These are phyloP conservation scores for Caenorhabditis doughertyi DNA, from an alignment of 2,888 invertebrate species.

Conservation along the genomic window DNA sequence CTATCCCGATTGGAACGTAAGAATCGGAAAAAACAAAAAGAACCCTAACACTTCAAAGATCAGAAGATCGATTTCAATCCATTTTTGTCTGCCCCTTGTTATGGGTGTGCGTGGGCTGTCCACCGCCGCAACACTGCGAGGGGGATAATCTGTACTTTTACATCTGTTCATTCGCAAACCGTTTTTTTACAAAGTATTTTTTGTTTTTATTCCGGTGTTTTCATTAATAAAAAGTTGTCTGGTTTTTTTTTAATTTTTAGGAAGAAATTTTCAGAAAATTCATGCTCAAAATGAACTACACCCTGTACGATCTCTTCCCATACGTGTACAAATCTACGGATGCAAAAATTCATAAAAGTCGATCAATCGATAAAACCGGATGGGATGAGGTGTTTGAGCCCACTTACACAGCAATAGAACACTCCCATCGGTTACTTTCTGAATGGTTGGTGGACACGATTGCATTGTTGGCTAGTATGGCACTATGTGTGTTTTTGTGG, in stretches of 20 bases:
- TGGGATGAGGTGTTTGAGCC: slow-evolving; percentile 64
- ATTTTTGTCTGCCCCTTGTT: neutral
- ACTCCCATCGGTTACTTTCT: slow-evolving; percentile 39
- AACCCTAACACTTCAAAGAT: neutral
- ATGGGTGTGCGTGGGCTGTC: neutral
- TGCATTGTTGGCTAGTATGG: slow-evolving; percentile 27
- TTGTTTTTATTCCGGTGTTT: neutral
- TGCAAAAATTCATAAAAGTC: slow-evolving; percentile 6
- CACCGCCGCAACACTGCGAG: neutral
- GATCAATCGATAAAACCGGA: slow-evolving; percentile 48
- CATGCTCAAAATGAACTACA: slow-evolving; percentile 7
- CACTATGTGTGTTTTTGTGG: slow-evolving; percentile 49
- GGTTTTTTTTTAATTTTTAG: too few species aligned
- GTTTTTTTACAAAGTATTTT: too few species aligned
- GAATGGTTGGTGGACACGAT: slow-evolving; percentile 55
- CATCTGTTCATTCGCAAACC: neutral
- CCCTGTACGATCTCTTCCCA: slow-evolving; percentile 42
- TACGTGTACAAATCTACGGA: slow-evolving; percentile 49
- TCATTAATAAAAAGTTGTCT: neutral
- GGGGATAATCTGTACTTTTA: neutral
- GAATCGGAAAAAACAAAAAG: slow-evolving; percentile 1
- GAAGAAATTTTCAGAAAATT: too few species aligned
- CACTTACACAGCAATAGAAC: slow-evolving; percentile 43
- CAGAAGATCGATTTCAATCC: slow-evolving; percentile 9
- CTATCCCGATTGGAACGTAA: neutral